These are phyloP conservation scores for Caenorhabditis angaria DNA, from an alignment of 2,888 invertebrate species.

Conservation along the genomic window DNA sequence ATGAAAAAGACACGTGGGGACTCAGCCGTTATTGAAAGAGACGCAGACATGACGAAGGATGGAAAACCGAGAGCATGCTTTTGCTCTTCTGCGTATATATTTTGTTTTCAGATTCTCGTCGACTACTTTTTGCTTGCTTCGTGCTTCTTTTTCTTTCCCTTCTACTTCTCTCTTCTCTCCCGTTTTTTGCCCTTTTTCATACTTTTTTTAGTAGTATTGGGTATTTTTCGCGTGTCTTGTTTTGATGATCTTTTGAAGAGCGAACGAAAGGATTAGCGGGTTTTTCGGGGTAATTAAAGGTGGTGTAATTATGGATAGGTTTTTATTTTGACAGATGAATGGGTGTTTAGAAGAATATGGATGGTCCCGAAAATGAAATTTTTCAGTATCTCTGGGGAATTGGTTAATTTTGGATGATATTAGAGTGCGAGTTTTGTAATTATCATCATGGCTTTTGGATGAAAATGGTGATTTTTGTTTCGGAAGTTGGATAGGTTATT, in stretches of 20 bases:
- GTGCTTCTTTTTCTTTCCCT: slow-evolving; percentile 19
- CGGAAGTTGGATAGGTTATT: no score
- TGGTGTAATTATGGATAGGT: neutral
- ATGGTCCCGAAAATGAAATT: no score
- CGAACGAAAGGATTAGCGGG: neutral
- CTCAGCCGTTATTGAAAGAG: neutral
- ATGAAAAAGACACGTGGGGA: slow-evolving; percentile 3
- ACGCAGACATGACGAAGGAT: neutral
- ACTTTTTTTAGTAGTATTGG: neutral
- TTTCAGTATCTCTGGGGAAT: no score
- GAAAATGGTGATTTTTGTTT: no score
- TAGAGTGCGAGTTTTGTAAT: no score
- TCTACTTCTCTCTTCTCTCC: slow-evolving; percentile 2
- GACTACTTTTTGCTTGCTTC: slow-evolving; percentile 16
- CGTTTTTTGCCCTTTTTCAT: neutral
- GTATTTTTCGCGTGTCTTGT: neutral
- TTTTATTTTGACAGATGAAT: no score
- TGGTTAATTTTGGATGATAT: no score
- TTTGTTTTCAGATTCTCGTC: neutral
- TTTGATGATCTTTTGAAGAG: neutral
- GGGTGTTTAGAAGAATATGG: no score
- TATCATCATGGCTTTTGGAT: no score
- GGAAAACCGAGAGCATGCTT: no score
- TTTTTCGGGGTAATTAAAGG: neutral
- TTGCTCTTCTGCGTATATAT: no score